Conservation (phyloP, 2,888 invertebrate species). For the Troilus luridus region DNA sequence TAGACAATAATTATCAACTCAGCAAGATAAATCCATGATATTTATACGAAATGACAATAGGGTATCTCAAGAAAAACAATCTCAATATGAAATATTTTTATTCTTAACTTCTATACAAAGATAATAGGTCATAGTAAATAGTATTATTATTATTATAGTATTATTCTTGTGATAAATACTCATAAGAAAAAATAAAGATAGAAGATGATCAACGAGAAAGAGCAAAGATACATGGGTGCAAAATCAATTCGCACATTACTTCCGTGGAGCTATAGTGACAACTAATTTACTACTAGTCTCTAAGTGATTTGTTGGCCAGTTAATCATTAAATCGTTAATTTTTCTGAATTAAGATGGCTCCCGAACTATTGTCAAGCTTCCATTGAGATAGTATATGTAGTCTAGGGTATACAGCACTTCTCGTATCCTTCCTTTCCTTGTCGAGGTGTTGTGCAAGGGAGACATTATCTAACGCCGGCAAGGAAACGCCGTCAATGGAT, state of each 20-base stretch:
- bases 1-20: too few relatives aligned
- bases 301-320: not conserved
- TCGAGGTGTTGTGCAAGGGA: not conserved
- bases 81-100: too few relatives aligned
- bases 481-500: not conserved
- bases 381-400: not conserved
- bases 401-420: not conserved
- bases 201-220: not conserved
- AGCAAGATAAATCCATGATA: too few relatives aligned
- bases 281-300: not conserved
- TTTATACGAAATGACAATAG: too few relatives aligned
- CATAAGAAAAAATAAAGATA: too few relatives aligned
- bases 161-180: too few relatives aligned
- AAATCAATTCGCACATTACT: not conserved
- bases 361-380: not conserved
- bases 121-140: too few relatives aligned
- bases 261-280: not conserved
- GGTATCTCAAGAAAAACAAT: too few relatives aligned
- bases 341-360: not conserved
- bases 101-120: too few relatives aligned
- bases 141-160: too few relatives aligned
- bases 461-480: conserved; percentile 11
- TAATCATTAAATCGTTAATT: not conserved
- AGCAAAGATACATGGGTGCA: not conserved
- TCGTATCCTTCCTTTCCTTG: not conserved